Conservation (phyloP, 2,888 invertebrate genomes). For the Holacanthella duospinosa region DNA sequence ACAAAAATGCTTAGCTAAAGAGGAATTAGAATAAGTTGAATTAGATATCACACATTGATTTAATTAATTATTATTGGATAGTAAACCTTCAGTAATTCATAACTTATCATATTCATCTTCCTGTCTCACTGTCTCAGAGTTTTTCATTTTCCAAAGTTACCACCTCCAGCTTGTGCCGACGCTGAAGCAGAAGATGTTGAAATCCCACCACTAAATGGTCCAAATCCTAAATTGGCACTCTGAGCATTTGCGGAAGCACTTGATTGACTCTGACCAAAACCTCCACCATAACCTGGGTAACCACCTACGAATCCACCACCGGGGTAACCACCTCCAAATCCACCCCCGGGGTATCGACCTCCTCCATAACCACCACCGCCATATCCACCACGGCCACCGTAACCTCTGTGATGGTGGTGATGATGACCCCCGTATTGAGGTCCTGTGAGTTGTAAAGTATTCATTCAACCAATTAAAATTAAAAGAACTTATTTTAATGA, state of each 20-base stretch:
- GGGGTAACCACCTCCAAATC: background rate
- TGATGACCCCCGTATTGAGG: too few species aligned
- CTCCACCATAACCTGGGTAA: slow-evolving; percentile 8
- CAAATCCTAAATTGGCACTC: slow-evolving; percentile 12
- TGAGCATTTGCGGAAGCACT: slow-evolving; percentile 12
- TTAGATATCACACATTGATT: too few species aligned
- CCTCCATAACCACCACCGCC: slow-evolving; percentile 8
- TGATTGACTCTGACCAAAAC: slow-evolving; percentile 3
- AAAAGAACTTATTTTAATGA: too few species aligned
- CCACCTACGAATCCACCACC: slow-evolving; percentile 12
- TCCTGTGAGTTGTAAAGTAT: too few species aligned
- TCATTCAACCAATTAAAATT: too few species aligned
- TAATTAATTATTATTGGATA: too few species aligned
- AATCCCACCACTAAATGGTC: slow-evolving; percentile 12
- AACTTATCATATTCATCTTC: background rate
- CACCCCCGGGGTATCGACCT: slow-evolving; percentile 1
- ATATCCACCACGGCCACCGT: background rate
- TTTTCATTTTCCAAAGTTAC: background rate
- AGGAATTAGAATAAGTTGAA: too few species aligned
- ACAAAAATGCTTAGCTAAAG: too few species aligned
- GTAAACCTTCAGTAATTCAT: background rate
- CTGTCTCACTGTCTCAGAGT: too few species aligned
- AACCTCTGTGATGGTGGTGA: too few species aligned
- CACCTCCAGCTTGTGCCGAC: background rate
- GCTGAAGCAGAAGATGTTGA: slow-evolving; percentile 10